Percentiles rank a stretch among this genome's conserved stretches.
Evolutionary conservation across 2,888 invertebrate genomes (phyloP).

Genomic region (Caenorhabditis plicata): DNA sequence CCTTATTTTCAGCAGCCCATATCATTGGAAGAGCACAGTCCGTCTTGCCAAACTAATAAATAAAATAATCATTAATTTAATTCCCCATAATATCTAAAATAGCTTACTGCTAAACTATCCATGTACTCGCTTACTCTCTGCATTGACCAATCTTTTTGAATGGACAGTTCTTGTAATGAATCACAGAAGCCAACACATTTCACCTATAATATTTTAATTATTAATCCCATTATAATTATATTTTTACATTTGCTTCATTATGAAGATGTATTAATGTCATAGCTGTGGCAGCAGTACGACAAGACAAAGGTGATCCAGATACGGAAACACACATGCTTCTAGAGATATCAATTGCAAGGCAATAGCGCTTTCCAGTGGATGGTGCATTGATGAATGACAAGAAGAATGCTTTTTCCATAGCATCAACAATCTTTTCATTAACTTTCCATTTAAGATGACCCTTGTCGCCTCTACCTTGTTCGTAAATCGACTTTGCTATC

Average conservation of each 20-base stretch:
- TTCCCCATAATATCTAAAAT: background rate
- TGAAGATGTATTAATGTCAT: conserved; percentile 65
- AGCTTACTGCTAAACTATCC: conserved; percentile 24
- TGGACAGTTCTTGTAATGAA: conserved; percentile 42
- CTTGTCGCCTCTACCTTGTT: conserved; percentile 63
- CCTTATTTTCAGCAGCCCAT: conserved; percentile 74
- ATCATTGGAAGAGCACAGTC: conserved; percentile 71
- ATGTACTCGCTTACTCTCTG: conserved; percentile 35
- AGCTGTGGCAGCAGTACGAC: conserved; percentile 60
- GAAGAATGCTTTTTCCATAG: conserved; percentile 63
- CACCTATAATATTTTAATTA: conserved; percentile 5
- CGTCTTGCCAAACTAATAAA: conserved; percentile 51
- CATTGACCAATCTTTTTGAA: conserved; percentile 43
- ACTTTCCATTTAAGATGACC: conserved; percentile 66
- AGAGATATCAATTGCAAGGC: conserved; percentile 72
- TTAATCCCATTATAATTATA: background rate
- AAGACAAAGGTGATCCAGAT: conserved; percentile 40
- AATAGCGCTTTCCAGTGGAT: conserved; percentile 70
- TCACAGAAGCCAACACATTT: conserved; percentile 51
- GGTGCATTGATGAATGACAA: conserved; percentile 67
- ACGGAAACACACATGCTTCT: conserved; percentile 49
- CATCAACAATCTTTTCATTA: conserved; percentile 28
- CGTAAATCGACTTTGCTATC: conserved; percentile 63
- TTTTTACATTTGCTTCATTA: conserved; percentile 56
- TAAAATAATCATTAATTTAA: background rate